Percentiles rank a stretch among this genome's conserved stretches.
Evolutionary conservation across 1,140 invertebrate genomes (phyloP).

Genomic region (Vollenhovia emeryi): DNA sequence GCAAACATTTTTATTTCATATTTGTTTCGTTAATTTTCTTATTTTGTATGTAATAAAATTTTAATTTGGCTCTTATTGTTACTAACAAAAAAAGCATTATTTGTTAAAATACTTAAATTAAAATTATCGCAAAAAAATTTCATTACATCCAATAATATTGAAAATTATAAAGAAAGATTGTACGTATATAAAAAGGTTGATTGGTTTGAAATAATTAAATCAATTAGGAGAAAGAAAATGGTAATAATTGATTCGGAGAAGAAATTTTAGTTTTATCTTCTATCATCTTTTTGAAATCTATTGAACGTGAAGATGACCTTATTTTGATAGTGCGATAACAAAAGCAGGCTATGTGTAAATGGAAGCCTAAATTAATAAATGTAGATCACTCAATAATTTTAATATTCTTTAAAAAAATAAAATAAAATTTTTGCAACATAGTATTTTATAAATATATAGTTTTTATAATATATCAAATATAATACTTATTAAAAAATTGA

Average conservation of each 20-base stretch:
- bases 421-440: neutral
- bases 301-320: neutral
- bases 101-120: neutral
- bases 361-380: neutral
- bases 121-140: neutral
- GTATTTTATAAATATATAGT: too few relatives aligned
- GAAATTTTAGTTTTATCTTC: neutral
- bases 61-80: neutral
- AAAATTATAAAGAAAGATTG: neutral
- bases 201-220: neutral
- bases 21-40: neutral
- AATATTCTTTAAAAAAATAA: neutral
- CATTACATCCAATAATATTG: neutral
- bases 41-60: neutral
- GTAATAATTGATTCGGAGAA: neutral
- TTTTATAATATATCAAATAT: neutral
- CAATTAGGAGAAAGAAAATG: neutral
- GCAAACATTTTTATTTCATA: neutral
- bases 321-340: constrained; percentile 12
- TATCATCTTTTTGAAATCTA: neutral
- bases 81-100: neutral
- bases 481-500: neutral
- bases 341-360: constrained; percentile 1
- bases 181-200: neutral
- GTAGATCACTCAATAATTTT: neutral